A percentile compares a stretch with the other conserved stretches of the same genome.
phyloP scores from a whole-genome alignment of 2,888 invertebrate genomes.

The Xiphydria camelus region DNA sequence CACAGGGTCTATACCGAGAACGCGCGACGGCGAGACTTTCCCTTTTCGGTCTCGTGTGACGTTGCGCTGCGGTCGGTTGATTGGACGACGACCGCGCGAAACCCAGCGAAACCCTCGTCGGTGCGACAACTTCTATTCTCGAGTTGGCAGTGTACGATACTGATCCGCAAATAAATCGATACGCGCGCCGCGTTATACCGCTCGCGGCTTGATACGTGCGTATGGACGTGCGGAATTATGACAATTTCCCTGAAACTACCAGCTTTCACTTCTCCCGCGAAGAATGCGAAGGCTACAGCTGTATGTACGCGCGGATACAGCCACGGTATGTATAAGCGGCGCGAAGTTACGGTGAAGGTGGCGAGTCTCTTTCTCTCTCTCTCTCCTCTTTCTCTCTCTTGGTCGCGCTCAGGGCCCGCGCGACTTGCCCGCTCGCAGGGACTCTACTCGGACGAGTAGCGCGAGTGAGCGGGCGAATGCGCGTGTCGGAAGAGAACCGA shows the following conservation, averaged over 20 bases:
- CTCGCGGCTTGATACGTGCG: too few relatives aligned
- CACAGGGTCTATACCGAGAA: too few relatives aligned
- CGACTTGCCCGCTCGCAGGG: neutral
- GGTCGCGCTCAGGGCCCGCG: too few relatives aligned
- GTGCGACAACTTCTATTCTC: conserved; percentile 14
- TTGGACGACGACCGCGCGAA: too few relatives aligned
- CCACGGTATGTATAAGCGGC: too few relatives aligned
- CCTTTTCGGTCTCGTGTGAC: too few relatives aligned
- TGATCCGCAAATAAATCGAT: too few relatives aligned
- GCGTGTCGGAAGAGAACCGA: neutral
- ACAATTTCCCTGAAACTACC: conserved; percentile 21
- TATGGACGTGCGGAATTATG: neutral
- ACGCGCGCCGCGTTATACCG: too few relatives aligned
- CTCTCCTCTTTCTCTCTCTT: neutral
- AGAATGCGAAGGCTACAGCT: conserved; percentile 13
- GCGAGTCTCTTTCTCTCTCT: neutral
- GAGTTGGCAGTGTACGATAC: neutral
- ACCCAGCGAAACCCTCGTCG: too few relatives aligned
- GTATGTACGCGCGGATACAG: neutral
- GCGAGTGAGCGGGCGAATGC: conserved; percentile 9
- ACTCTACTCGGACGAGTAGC: neutral
- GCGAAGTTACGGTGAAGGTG: neutral
- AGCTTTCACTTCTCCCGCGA: conserved; percentile 27
- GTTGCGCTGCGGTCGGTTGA: too few relatives aligned
- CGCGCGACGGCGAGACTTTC: too few relatives aligned